Conservation (phyloP, 2,113 vertebrate genomes). For the Amia ocellicauda region DNA sequence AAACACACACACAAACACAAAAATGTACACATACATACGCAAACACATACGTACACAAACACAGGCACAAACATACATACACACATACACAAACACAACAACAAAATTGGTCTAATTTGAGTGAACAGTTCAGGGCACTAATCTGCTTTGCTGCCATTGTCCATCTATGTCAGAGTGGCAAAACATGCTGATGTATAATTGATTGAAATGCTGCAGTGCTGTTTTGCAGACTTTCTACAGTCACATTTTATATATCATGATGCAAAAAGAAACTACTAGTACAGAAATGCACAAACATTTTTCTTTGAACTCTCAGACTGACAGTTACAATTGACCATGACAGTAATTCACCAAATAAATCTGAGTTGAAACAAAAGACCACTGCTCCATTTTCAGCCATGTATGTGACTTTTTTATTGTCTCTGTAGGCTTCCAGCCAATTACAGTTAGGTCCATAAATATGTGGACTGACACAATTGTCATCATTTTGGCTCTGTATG, state of each 20-base stretch:
- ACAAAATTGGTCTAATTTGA: conserved; percentile 4
- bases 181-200: background rate
- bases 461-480: too few relatives aligned
- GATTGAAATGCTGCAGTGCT: background rate
- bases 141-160: background rate
- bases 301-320: too few relatives aligned
- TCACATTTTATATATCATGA: background rate
- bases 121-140: background rate
- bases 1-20: too few relatives aligned
- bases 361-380: too few relatives aligned
- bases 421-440: too few relatives aligned
- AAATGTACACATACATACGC: conserved; percentile 3
- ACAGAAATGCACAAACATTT: too few relatives aligned
- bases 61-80: background rate
- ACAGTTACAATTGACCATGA: too few relatives aligned
- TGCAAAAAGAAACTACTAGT: background rate
- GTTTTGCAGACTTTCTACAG: background rate
- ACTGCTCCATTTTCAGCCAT: too few relatives aligned
- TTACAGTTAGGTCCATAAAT: too few relatives aligned
- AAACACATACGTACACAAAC: background rate
- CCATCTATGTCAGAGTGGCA: background rate
- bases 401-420: too few relatives aligned
- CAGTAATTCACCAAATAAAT: too few relatives aligned
- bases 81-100: background rate
- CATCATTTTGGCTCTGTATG: too few relatives aligned